Evolutionary conservation across 2,888 invertebrate genomes (phyloP), one percentile per base, ranked within the genome.

Genomic region (Agriopis aurantiaria): DNA sequence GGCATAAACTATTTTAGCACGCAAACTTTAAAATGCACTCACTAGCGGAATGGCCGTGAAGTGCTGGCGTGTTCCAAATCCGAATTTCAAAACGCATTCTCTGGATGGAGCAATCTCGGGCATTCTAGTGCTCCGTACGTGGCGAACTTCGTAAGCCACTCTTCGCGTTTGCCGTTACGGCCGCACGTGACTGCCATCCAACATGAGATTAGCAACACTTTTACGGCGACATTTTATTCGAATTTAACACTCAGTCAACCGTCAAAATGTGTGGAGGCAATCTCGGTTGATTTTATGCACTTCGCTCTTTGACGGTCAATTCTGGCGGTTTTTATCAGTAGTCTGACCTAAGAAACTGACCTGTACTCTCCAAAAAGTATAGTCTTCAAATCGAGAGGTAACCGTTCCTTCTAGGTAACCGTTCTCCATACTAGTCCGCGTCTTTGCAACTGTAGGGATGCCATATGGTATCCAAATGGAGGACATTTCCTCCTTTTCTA

Each of bases 181-280:
- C 71, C 68, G 80, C 78, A 92, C 93, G 93, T 93, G 93, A 85
- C 82, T 85, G 84, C 80, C 88, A 87, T 92, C 68, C 82, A 67
- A 74, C 82, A 87, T 83, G 72, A 80, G 80, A 86, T 85, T 85
- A 85, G 82, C 78, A 82, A 84, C 83, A 83, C 80, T 87, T 82
- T 83, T 86, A 85, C 82, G 76, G 78, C 68, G 74, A 75, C 80
- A 84, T 83, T 86, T 77, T 84, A 85, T 85, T 86, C 81, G 74
- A 76, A 82, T 77, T 84, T 82, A 80, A 80, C 81, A 84, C 80
- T 68, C 76, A 61, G 80, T 83, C 83, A 78, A 79, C 76, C 74
- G 72, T 77, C 73, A 77, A 75, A 55, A 67, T 67, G 72, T 73
- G 69, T 72, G 71, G 67, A 68, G 79, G 70, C 76, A 72, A 79